Evolutionary conservation across 1,140 invertebrate genomes (phyloP).

Genomic region (Cepaea nemoralis): DNA sequence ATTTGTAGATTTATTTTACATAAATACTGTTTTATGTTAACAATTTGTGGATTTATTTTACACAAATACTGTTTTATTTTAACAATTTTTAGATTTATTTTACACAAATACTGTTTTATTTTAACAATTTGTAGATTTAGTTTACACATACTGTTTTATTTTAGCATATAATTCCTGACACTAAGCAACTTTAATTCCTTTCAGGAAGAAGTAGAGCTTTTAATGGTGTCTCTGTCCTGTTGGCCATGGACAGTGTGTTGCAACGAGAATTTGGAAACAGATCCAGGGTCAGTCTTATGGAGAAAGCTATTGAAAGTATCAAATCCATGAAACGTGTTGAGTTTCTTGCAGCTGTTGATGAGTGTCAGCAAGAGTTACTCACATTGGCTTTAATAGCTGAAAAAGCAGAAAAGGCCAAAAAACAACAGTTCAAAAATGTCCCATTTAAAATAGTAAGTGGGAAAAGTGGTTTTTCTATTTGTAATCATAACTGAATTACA

Average conservation of each 20-base stretch:
- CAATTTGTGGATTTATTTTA: too few relatives aligned
- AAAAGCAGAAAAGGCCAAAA: not conserved
- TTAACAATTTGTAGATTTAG: too few relatives aligned
- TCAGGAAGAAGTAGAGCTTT: constrained; percentile 43
- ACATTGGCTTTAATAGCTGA: not conserved
- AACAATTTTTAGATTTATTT: too few relatives aligned
- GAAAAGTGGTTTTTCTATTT: not conserved
- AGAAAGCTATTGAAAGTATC: constrained; percentile 38
- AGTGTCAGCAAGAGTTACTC: not conserved
- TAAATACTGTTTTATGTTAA: too few relatives aligned
- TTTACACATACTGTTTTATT: too few relatives aligned
- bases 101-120: too few relatives aligned
- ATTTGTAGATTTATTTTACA: too few relatives aligned
- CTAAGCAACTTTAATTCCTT: too few relatives aligned
- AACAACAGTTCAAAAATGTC: not conserved
- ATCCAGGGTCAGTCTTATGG: constrained; percentile 38
- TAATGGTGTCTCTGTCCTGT: constrained; percentile 42
- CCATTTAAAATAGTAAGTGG: constrained; percentile 14
- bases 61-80: too few relatives aligned
- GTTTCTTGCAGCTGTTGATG: not conserved
- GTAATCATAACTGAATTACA: too few relatives aligned
- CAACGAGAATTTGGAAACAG: constrained; percentile 40
- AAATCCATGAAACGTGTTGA: constrained; percentile 15
- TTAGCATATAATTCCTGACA: too few relatives aligned
- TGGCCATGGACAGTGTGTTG: constrained; percentile 36